Evolutionary conservation across 2,888 invertebrate species (phyloP), one percentile per base, ranked within the genome.

Genomic region (Linnaemya vulpina): DNA sequence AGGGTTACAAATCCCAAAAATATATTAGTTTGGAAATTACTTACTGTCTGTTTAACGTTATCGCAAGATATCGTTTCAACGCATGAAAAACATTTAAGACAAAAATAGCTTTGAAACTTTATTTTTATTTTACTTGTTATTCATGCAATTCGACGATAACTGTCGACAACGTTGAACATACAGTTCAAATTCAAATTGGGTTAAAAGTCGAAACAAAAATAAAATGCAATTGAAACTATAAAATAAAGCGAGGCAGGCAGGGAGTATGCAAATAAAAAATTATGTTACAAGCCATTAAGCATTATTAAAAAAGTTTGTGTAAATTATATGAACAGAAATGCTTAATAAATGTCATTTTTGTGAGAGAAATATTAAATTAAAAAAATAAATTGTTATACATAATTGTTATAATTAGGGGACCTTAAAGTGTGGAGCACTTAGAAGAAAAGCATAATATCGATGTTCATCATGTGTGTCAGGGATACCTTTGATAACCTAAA

Each of bases 301-400:
- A 15, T 46, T 30, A 30, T 46, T 46, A 30, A 7, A 13, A 70
- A 70, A 22, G n/a, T 68, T 17, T 71, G 5, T 43, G 10, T 7
- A 63, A 25, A 63, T 63, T 53, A 22, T 15, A n/a, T n/a, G n/a
- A 71, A 35, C 20, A 74, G 8, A 51, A 74, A 81, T 68, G 67
- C 53, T 53, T 68, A 17, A 53, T 60, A 74, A 80, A 74, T 74
- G 53, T 81, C 25, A n/a, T 38, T 68, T 40, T 74, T 43, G 13
- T 40, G 20, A 43, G 7, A 30, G 1, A 55, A 30, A 20, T 30
- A 55, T 38, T 1, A 11, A 49, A 65, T 49, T n/a, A 46, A 49
- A 49, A 30, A 46, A 25, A 22, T 22, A 3, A 20, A 22, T 35
- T 60, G 13, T n/a, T 40, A 20, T 13, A 13, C 17, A 35, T 53